Base-by-base conservation (phyloP, 2,888 invertebrate genomes). In the Priocnemis perturbator region DNA sequence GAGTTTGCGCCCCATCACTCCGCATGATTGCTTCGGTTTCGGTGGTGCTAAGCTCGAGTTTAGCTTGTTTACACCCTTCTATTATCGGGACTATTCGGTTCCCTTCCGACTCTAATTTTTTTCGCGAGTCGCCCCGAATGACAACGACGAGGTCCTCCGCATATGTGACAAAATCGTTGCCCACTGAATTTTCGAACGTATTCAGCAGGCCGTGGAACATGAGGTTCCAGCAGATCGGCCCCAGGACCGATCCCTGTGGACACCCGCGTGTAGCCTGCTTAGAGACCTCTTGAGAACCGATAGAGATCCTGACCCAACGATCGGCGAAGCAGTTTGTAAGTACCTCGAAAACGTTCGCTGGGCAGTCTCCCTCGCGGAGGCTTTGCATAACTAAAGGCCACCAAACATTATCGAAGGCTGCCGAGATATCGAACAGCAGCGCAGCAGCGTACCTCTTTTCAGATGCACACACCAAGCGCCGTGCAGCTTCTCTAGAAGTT, bases 121-220 rank as follows among this genome's bases (percentile, higher is more conserved):
- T n/a, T 7, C 57, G 58, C 1, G 71, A 62, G 9, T 69, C 44
- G 0, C 69, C 76, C 11, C 45, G 17, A 0, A 76, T n/a, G 0
- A 73, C 0, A 0, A 76, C 64, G 0, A 69, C 21, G 5, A 63
- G 44, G 52, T 80, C 78, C 23, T 78, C 77, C 9, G 77, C 74
- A 45, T 77, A 77, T 0, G 74, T 74, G 0, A 75, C 55, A 0
- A 58, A 11, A 19, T 14, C 17, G 3, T 45, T 3, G 23, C 14
- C 30, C 0, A 57, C 9, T 17, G 47, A 48, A 1, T 20, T 0
- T 14, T 63, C 14, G 23, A 56, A 5, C 0, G 7, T 1, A 0
- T 20, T 26, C 11, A 73, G 50, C 0, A 61, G 11, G 0, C 11
- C 48, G 20, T 73, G 61, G 23, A 73, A 69, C 11, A 67, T 52